A percentile compares a stretch with the other conserved stretches of the same genome.
phyloP scores from a whole-genome alignment of 2,888 invertebrate genomes.

The Pterostichus niger region DNA sequence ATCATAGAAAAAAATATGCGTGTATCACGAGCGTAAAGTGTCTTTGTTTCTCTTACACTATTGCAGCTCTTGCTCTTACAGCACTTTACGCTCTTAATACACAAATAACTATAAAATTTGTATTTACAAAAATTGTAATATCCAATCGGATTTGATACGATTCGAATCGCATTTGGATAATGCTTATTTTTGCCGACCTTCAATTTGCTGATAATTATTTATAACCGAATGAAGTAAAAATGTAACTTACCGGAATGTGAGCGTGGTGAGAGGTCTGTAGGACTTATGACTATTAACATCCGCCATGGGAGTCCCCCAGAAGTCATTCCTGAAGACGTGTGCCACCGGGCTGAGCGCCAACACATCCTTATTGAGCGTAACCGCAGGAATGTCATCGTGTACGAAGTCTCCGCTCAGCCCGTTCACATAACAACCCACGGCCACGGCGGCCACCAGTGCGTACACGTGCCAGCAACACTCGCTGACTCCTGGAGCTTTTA shows the following conservation, averaged over 20 bases:
- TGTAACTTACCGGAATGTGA: conserved; percentile 88
- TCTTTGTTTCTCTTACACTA: too few species aligned
- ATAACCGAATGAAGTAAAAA: too few species aligned
- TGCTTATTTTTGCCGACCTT: too few species aligned
- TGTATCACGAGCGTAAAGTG: too few species aligned
- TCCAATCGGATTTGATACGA: too few species aligned
- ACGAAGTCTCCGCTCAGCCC: conserved; percentile 90
- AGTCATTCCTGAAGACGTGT: conserved; percentile 87
- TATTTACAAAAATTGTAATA: too few species aligned
- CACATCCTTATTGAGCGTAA: conserved; percentile 90
- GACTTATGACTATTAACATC: conserved; percentile 91
- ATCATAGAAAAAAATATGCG: too few species aligned
- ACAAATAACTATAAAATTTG: too few species aligned
- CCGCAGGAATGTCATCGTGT: conserved; percentile 93
- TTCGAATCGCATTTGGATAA: too few species aligned
- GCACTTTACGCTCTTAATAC: too few species aligned
- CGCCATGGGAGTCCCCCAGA: conserved; percentile 95
- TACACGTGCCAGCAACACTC: conserved; percentile 82
- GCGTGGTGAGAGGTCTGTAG: conserved; percentile 89
- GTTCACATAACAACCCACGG: conserved; percentile 85
- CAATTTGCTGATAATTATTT: too few species aligned
- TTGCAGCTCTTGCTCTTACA: too few species aligned
- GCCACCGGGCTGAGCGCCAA: conserved; percentile 82
- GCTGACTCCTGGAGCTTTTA: not conserved
- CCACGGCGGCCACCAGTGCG: conserved; percentile 82